These are phyloP conservation scores for Drosophila nr. fundita DNA, from an alignment of 2,888 invertebrate species.

Conservation along the genomic window DNA sequence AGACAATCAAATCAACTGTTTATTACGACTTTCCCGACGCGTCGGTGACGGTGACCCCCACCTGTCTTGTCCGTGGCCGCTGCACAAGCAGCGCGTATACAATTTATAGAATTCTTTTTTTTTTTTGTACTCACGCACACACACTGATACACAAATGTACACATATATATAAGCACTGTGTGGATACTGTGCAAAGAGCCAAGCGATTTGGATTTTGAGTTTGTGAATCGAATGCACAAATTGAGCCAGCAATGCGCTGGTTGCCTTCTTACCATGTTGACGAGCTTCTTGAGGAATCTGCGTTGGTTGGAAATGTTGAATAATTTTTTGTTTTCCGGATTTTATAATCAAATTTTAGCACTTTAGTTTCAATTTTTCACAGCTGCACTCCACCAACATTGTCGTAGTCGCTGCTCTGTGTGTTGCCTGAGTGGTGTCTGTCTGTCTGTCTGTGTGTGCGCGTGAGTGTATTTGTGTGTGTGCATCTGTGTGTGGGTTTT, in stretches of 20 bases:
- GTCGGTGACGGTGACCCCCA: conserved; percentile 39
- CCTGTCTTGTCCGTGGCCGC: conserved; percentile 19
- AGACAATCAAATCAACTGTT: conserved; percentile 20
- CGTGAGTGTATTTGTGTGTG: conserved; percentile 29
- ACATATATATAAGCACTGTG: conserved; percentile 23
- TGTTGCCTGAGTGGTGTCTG: conserved; percentile 27
- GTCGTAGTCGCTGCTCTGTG: conserved; percentile 66
- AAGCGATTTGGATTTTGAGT: conserved; percentile 39
- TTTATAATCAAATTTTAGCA: conserved; percentile 49
- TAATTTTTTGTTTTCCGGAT: conserved; percentile 43
- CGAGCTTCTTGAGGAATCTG: conserved; percentile 69
- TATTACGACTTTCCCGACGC: conserved; percentile 16
- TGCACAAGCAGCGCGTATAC: conserved; percentile 38
- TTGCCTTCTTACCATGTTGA: conserved; percentile 67
- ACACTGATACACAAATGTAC: conserved; percentile 23
- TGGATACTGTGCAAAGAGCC: conserved; percentile 30
- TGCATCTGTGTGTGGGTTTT: conserved; percentile 46
- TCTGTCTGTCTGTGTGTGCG: conserved; percentile 27
- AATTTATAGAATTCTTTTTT: conserved; percentile 53
- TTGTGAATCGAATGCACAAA: conserved; percentile 20
- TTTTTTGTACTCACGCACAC: conserved; percentile 32
- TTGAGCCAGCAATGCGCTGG: background rate
- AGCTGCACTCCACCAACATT: conserved; percentile 62
- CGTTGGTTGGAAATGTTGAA: conserved; percentile 70
- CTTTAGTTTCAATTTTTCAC: conserved; percentile 73